Percentiles rank a stretch among this genome's conserved stretches.
Evolutionary conservation across 1,140 invertebrate species (phyloP).

Genomic region (Zophobas morio): DNA sequence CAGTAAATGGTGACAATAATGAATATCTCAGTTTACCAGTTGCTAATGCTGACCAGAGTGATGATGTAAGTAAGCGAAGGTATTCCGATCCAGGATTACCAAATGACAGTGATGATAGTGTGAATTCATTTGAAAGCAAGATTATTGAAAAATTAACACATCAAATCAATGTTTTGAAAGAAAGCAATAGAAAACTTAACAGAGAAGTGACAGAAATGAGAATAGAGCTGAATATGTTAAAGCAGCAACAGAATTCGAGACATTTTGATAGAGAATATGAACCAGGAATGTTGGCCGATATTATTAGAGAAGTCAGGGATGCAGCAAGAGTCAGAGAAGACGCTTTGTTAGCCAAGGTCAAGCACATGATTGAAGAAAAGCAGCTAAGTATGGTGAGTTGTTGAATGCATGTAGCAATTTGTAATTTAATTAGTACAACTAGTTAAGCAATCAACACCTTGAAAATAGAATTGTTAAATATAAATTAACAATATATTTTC

Average conservation of each 20-base stretch:
- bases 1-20: slow-evolving; percentile 61
- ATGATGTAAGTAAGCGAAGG: slow-evolving; percentile 68
- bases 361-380: slow-evolving; percentile 74
- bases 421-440: slow-evolving; percentile 2
- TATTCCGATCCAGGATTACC: slow-evolving; percentile 73
- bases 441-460: background rate
- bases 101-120: slow-evolving; percentile 70
- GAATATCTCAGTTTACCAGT: slow-evolving; percentile 71
- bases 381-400: slow-evolving; percentile 69
- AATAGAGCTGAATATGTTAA: slow-evolving; percentile 70
- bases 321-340: slow-evolving; percentile 81
- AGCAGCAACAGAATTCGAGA: slow-evolving; percentile 67
- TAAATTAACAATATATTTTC: too few relatives aligned
- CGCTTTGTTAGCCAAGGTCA: slow-evolving; percentile 74
- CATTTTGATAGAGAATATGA: slow-evolving; percentile 73
- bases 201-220: slow-evolving; percentile 71
- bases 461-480: too few relatives aligned
- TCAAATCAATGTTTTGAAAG: slow-evolving; percentile 70
- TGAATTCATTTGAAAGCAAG: slow-evolving; percentile 69
- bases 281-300: slow-evolving; percentile 81
- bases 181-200: slow-evolving; percentile 70
- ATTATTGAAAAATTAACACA: slow-evolving; percentile 69
- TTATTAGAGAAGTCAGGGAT: slow-evolving; percentile 83
- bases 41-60: slow-evolving; percentile 60
- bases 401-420: slow-evolving; percentile 63